Percentiles rank a stretch among this genome's conserved stretches.
phyloP scores from a whole-genome alignment of 1,140 invertebrate species.

The Odontomachus brunneus region DNA sequence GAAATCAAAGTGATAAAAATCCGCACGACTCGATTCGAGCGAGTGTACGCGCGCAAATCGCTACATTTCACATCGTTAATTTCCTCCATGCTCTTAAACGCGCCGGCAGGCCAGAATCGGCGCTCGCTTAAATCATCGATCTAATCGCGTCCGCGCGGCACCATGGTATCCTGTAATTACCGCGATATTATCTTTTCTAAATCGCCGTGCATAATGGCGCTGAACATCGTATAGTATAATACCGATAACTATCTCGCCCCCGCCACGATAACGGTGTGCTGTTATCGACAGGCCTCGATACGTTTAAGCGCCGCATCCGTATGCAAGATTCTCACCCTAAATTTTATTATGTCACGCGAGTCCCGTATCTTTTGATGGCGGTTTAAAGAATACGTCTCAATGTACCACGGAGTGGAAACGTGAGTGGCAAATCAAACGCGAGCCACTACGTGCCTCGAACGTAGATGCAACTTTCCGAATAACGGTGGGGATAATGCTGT shows the following conservation, averaged over 20 bases:
- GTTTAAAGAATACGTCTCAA: constrained; percentile 57
- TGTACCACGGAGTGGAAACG: constrained; percentile 25
- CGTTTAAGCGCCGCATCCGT: constrained; percentile 24
- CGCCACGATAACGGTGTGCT: background rate
- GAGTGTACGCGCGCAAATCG: no score
- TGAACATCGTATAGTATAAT: background rate
- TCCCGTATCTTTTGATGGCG: constrained; percentile 42
- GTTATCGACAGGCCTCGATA: constrained; percentile 34
- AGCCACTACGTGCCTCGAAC: constrained; percentile 38
- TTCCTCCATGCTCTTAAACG: background rate
- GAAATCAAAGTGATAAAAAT: no score
- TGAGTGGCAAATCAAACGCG: constrained; percentile 33
- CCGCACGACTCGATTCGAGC: no score
- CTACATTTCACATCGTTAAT: no score
- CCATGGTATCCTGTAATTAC: constrained; percentile 11
- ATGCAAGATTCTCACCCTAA: constrained; percentile 37
- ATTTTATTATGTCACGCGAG: constrained; percentile 50
- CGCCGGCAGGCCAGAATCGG: background rate
- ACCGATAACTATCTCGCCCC: constrained; percentile 16
- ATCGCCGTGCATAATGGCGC: background rate
- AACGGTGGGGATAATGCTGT: constrained; percentile 1
- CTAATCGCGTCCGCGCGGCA: background rate
- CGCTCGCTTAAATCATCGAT: constrained; percentile 5
- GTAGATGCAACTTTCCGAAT: constrained; percentile 26
- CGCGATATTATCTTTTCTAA: constrained; percentile 18